Conservation (phyloP, 2,113 vertebrate genomes). For the Eudorcas thomsonii region DNA sequence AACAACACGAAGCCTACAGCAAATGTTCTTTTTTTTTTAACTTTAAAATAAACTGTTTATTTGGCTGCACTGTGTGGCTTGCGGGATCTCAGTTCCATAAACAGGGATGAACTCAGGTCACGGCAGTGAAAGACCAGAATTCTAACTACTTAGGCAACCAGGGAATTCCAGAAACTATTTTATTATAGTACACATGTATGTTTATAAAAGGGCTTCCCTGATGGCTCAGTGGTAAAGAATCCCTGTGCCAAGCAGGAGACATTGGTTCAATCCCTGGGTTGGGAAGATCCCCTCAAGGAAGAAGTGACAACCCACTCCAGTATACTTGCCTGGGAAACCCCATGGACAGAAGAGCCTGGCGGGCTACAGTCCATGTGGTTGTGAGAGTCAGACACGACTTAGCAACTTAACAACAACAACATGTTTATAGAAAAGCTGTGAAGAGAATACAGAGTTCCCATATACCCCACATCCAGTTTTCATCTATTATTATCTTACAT, state of each 20-base stretch:
- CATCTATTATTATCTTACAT: background rate
- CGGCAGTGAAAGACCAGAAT: background rate
- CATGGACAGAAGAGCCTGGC: background rate
- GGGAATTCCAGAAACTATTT: background rate
- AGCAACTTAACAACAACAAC: background rate
- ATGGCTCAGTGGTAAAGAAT: background rate
- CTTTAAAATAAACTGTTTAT: background rate
- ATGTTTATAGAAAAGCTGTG: background rate
- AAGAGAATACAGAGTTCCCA: background rate
- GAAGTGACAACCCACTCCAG: no score
- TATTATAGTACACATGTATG: background rate
- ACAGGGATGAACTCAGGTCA: background rate
- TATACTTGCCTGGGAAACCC: background rate
- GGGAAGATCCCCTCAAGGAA: background rate
- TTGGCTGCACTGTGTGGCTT: background rate
- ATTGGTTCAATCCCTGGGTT: background rate
- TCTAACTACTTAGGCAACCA: background rate
- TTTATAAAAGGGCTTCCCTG: background rate
- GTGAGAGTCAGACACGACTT: background rate
- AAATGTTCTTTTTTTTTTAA: background rate
- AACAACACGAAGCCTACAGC: background rate
- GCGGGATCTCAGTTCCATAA: background rate
- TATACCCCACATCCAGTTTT: no score
- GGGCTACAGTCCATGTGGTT: background rate
- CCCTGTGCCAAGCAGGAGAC: background rate